phyloP scores from a whole-genome alignment of 2,113 vertebrate genomes.

The Heterocephalus glaber region DNA sequence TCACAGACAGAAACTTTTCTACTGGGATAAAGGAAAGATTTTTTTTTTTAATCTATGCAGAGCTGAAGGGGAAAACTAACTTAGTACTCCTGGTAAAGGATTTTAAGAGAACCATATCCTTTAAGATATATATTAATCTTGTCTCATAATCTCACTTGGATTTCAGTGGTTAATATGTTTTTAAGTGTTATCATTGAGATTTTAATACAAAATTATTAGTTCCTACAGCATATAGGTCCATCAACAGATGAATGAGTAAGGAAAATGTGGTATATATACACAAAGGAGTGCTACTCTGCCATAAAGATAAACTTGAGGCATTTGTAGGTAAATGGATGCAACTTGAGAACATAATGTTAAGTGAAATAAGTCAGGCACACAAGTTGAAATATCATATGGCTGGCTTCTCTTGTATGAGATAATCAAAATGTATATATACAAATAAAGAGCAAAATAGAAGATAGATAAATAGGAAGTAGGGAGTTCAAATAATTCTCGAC shows the following conservation, averaged over 20 bases:
- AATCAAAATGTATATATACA: neutral
- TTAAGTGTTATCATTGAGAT: slow-evolving; percentile 29
- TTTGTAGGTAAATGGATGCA: neutral
- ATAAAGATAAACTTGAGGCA: neutral
- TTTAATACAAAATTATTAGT: slow-evolving; percentile 54
- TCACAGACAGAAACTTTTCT: slow-evolving; percentile 24
- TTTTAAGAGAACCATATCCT: neutral
- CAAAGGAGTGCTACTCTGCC: neutral
- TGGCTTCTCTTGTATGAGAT: neutral
- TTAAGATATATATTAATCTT: slow-evolving; percentile 46
- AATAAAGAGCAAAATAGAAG: neutral
- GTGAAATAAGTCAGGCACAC: neutral
- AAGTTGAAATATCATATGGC: neutral
- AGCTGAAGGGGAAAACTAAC: slow-evolving; percentile 39
- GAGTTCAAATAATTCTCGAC: neutral
- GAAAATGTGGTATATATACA: neutral
- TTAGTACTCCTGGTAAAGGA: slow-evolving; percentile 1
- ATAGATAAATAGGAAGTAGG: neutral
- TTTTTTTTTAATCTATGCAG: slow-evolving; percentile 4
- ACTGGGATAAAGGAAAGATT: slow-evolving; percentile 30
- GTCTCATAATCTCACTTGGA: slow-evolving; percentile 16
- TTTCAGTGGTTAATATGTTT: slow-evolving; percentile 31
- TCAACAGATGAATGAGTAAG: neutral
- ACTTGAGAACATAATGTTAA: neutral
- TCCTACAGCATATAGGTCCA: neutral